A percentile compares a stretch with the other conserved stretches of the same genome.
These are phyloP conservation scores for Gymnodraco acuticeps DNA, from an alignment of 2,797 vertebrate species.

Conservation along the genomic window DNA sequence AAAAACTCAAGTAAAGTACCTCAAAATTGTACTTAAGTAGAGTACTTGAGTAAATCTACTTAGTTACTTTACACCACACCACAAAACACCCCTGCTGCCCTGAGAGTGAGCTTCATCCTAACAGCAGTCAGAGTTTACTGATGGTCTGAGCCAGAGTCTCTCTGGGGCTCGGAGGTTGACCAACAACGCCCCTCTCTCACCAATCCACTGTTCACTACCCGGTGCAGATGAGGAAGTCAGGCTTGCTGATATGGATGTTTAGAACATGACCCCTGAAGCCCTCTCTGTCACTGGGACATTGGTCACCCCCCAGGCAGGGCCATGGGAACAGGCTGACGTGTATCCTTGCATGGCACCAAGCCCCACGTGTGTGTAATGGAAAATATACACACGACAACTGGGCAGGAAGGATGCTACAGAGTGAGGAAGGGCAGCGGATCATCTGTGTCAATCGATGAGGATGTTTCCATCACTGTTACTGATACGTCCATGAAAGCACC, in stretches of 20 bases:
- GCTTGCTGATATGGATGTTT: constrained; percentile 45
- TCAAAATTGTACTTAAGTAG: too few species aligned
- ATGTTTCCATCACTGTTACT: neutral
- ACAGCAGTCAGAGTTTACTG: too few species aligned
- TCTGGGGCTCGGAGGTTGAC: too few species aligned
- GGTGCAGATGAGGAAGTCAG: constrained; percentile 47
- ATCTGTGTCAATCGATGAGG: constrained; percentile 14
- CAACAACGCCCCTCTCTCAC: constrained; percentile 4
- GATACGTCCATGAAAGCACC: neutral
- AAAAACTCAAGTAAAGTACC: too few species aligned
- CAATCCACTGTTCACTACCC: constrained; percentile 61
- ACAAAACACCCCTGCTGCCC: too few species aligned
- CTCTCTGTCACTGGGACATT: constrained; percentile 32
- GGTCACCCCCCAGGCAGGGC: constrained; percentile 25
- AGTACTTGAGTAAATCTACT: too few species aligned
- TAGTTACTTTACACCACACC: too few species aligned
- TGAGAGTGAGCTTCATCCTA: too few species aligned
- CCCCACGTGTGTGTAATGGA: constrained; percentile 50
- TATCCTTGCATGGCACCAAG: constrained; percentile 42
- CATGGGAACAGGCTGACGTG: constrained; percentile 51
- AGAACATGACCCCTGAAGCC: constrained; percentile 47
- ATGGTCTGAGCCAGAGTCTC: too few species aligned
- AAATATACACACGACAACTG: constrained; percentile 42
- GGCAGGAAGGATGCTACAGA: constrained; percentile 45
- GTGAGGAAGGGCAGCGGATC: constrained; percentile 30